Conservation (phyloP, 2,113 vertebrate species). For the Heptranchias perlo region DNA sequence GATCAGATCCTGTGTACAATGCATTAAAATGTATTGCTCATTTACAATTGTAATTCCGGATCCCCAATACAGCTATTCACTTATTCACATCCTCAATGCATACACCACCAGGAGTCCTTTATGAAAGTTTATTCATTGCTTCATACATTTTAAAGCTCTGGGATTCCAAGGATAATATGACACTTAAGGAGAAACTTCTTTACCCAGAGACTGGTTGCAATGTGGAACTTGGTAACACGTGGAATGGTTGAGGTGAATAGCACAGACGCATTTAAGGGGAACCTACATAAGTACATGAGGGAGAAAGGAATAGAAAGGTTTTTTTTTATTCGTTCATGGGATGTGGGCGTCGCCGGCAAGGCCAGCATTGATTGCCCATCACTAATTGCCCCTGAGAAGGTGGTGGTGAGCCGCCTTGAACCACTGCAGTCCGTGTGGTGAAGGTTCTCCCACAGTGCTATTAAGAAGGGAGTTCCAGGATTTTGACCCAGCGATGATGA, state of each 20-base stretch:
- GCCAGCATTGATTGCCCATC: too few species aligned
- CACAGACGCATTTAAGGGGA: background rate
- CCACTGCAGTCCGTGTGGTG: too few species aligned
- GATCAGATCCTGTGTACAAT: background rate
- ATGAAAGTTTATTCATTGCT: background rate
- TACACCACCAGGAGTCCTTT: background rate
- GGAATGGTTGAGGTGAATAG: background rate
- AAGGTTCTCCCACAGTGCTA: too few species aligned
- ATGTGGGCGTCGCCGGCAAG: too few species aligned
- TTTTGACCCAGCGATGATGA: too few species aligned
- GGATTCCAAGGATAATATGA: background rate
- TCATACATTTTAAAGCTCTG: background rate
- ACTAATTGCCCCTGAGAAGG: too few species aligned
- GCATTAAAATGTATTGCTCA: background rate
- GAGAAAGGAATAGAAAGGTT: background rate
- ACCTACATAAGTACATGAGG: background rate
- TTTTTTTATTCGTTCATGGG: too few species aligned
- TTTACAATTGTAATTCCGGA: background rate
- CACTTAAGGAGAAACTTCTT: background rate
- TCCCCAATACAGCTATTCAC: background rate
- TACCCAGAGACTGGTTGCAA: background rate
- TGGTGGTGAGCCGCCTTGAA: too few species aligned
- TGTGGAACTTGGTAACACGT: background rate
- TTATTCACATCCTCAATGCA: background rate
- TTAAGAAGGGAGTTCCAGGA: too few species aligned